A percentile compares a stretch with the other conserved stretches of the same genome.
Evolutionary conservation across 2,797 vertebrate species (phyloP).

Genomic region (Myotis planiceps): DNA sequence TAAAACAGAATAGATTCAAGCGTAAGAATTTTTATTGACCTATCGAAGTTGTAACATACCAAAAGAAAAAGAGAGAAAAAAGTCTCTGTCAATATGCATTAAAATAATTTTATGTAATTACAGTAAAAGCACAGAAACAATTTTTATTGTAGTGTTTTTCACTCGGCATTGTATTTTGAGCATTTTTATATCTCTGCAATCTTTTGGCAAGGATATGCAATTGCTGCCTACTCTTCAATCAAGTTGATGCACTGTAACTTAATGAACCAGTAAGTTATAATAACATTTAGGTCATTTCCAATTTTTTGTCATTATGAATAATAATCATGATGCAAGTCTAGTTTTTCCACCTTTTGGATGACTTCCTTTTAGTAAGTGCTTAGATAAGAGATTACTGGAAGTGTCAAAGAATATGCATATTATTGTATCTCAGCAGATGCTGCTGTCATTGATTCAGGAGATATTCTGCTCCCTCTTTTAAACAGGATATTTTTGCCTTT

Average conservation of each 20-base stretch:
- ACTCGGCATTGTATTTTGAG: neutral
- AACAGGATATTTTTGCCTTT: neutral
- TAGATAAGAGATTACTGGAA: neutral
- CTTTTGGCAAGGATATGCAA: neutral
- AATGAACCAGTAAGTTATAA: neutral
- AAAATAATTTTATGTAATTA: neutral
- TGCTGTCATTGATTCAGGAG: neutral
- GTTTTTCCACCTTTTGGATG: neutral
- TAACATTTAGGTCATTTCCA: constrained; percentile 30
- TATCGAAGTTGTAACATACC: neutral
- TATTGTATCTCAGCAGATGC: neutral
- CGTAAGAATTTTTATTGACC: neutral
- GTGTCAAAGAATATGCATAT: neutral
- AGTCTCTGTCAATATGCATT: neutral
- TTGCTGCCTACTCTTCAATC: neutral
- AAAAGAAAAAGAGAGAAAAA: neutral
- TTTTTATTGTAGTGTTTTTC: neutral
- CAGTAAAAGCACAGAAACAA: constrained; percentile 13
- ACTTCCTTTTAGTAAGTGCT: constrained; percentile 23
- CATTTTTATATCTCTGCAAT: neutral
- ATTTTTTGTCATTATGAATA: neutral
- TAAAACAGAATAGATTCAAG: neutral
- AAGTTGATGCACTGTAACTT: neutral
- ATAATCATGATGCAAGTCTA: neutral
- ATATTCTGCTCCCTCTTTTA: neutral